phyloP scores from a whole-genome alignment of 2,113 vertebrate genomes.

The Misgurnus anguillicaudatus region DNA sequence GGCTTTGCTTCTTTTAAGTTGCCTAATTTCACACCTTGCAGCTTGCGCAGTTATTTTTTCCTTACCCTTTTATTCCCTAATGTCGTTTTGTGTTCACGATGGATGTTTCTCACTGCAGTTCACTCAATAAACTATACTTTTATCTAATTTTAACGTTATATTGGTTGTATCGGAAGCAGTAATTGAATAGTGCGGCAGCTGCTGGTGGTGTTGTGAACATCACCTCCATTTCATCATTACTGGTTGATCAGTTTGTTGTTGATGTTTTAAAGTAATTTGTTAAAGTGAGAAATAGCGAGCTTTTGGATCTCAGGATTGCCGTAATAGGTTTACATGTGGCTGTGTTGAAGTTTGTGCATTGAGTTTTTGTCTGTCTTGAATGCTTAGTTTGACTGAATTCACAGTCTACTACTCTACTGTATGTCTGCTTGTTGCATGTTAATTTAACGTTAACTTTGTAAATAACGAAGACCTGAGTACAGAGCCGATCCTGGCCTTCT shows the following conservation, averaged over 20 bases:
- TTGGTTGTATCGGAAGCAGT: not conserved
- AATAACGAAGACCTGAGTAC: too few relatives aligned
- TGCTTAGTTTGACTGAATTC: not conserved
- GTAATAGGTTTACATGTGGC: not conserved
- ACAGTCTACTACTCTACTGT: too few relatives aligned
- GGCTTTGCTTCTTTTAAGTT: not conserved
- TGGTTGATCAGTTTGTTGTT: not conserved
- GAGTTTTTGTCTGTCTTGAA: not conserved
- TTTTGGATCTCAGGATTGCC: too few relatives aligned
- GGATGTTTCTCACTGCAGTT: not conserved
- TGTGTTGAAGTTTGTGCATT: not conserved
- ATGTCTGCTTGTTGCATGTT: too few relatives aligned
- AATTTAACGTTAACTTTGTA: too few relatives aligned
- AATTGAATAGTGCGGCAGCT: not conserved
- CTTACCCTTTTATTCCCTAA: not conserved
- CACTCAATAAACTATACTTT: not conserved
- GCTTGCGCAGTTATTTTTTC: too few relatives aligned
- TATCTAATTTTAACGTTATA: not conserved
- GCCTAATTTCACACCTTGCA: not conserved
- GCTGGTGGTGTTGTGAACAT: not conserved
- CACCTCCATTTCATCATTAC: constrained; percentile 1
- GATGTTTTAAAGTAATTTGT: not conserved
- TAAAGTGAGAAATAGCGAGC: not conserved
- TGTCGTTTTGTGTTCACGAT: not conserved
- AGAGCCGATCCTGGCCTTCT: too few relatives aligned